These are phyloP conservation scores for Mormyrops attenuatus DNA, from an alignment of 2,797 vertebrate genomes.

Conservation along the genomic window DNA sequence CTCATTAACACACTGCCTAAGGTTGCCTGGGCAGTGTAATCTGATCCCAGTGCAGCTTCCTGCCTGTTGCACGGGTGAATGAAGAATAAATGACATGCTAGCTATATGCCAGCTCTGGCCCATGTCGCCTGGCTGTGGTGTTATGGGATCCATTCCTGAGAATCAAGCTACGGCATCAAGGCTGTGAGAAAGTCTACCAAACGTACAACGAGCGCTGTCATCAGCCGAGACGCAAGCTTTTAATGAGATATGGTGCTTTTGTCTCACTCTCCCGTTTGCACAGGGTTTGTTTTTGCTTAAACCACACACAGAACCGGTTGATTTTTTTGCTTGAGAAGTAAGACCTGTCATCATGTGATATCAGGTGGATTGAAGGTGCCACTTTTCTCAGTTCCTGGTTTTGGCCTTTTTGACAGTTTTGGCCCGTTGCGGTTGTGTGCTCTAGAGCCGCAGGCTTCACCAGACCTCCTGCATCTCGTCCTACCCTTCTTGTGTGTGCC, in stretches of 20 bases:
- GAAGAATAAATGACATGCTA: not conserved
- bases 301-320: not conserved
- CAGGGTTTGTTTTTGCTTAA: not conserved
- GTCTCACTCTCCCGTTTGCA: not conserved
- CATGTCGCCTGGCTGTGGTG: not conserved
- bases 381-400: not conserved
- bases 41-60: not conserved
- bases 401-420: not conserved
- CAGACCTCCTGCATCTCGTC: not conserved
- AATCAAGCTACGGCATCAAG: not conserved
- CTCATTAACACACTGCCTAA: not conserved
- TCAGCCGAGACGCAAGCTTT: not conserved
- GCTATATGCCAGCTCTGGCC: not conserved
- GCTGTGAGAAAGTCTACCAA: not conserved
- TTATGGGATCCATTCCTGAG: not conserved
- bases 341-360: not conserved
- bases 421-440: not conserved
- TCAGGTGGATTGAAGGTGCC: not conserved
- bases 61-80: not conserved
- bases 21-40: not conserved
- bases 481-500: not conserved
- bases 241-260: slow-evolving; percentile 13
- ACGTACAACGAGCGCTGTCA: no score
- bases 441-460: not conserved
- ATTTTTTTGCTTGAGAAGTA: not conserved